phyloP scores from a whole-genome alignment of 1,140 invertebrate species.

The Radopholus similis region DNA sequence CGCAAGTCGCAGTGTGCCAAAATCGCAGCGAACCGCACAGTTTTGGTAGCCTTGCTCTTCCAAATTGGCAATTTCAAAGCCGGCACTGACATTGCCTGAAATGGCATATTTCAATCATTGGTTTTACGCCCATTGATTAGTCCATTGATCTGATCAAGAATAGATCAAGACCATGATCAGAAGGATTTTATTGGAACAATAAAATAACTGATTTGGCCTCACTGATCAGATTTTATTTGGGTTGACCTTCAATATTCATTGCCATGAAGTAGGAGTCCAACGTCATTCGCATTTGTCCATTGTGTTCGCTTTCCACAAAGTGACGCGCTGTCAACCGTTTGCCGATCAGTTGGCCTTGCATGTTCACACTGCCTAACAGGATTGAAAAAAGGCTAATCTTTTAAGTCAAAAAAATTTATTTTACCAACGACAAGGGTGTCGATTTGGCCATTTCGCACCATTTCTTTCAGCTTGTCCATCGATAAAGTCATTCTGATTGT shows the following conservation, averaged over 20 bases:
- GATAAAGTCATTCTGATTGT: background rate
- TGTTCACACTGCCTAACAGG: background rate
- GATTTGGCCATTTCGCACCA: conserved; percentile 8
- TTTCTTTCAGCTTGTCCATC: background rate
- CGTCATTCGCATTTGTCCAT: background rate
- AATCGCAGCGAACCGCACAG: background rate
- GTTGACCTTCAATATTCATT: conserved; percentile 9
- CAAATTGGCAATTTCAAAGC: background rate
- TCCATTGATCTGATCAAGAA: no score
- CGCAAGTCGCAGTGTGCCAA: background rate
- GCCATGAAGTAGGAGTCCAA: background rate
- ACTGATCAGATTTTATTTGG: background rate
- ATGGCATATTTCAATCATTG: no score
- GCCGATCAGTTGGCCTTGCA: conserved; percentile 10
- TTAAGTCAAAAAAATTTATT: background rate
- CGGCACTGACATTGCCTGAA: background rate
- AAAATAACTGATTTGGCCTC: no score
- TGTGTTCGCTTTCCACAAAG: conserved; percentile 11
- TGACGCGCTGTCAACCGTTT: conserved; percentile 3
- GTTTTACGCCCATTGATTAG: no score
- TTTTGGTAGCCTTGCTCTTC: background rate
- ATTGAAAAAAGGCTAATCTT: no score
- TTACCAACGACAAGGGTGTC: conserved; percentile 7
- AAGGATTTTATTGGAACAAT: no score
- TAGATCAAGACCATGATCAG: no score